A percentile compares a stretch with the other conserved stretches of the same genome.
phyloP scores from a whole-genome alignment of 2,797 vertebrate species.

The Danio choprae region DNA sequence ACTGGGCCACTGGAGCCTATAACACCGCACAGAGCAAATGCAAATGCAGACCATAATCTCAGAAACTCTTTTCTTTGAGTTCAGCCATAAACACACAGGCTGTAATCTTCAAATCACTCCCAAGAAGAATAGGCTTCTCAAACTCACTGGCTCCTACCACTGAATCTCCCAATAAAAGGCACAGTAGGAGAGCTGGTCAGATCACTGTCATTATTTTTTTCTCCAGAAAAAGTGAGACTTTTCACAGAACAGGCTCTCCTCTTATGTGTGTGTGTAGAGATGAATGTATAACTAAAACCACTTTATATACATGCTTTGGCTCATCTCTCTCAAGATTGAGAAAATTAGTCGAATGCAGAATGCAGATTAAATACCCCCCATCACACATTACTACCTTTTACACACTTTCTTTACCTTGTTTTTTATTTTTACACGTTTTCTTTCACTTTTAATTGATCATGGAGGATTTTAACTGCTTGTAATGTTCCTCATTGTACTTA shows the following conservation, averaged over 20 bases:
- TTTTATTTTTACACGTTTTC: slow-evolving; percentile 14
- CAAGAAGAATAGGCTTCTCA: slow-evolving; percentile 31
- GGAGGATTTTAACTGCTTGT: background rate
- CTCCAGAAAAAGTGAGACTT: slow-evolving; percentile 16
- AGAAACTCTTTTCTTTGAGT: slow-evolving; percentile 35
- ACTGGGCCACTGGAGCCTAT: slow-evolving; percentile 11
- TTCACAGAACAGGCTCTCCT: background rate
- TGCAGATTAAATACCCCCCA: slow-evolving; percentile 16
- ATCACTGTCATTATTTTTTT: slow-evolving; percentile 47
- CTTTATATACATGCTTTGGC: background rate
- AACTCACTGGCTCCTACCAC: slow-evolving; percentile 16
- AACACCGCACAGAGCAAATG: slow-evolving; percentile 7
- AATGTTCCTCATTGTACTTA: slow-evolving; percentile 6
- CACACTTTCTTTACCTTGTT: slow-evolving; percentile 26
- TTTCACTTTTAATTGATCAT: slow-evolving; percentile 13
- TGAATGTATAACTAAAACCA: background rate
- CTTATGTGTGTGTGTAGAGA: background rate
- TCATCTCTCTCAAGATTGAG: background rate
- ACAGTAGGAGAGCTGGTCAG: slow-evolving; percentile 48
- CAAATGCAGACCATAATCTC: slow-evolving; percentile 35
- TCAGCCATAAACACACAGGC: slow-evolving; percentile 25
- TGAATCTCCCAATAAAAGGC: slow-evolving; percentile 16
- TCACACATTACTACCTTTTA: slow-evolving; percentile 15
- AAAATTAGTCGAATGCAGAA: slow-evolving; percentile 29
- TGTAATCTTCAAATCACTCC: slow-evolving; percentile 43